These are phyloP conservation scores for Atherix ibis DNA, from an alignment of 2,888 invertebrate species.

Conservation along the genomic window DNA sequence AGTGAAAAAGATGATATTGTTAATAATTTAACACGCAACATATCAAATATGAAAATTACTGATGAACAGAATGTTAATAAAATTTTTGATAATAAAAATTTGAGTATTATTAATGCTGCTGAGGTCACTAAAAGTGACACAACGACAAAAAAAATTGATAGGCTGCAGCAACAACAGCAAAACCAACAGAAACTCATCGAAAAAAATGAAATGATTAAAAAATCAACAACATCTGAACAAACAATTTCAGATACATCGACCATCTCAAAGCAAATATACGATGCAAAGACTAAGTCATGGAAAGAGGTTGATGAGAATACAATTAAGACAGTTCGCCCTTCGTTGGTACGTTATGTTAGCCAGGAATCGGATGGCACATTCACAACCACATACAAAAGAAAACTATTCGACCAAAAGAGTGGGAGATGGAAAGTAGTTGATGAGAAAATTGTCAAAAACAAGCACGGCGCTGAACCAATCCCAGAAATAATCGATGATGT, in stretches of 20 bases:
- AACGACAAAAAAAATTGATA: constrained; percentile 4
- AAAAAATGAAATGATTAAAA: constrained; percentile 3
- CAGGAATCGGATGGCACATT: constrained; percentile 28
- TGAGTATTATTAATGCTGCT: neutral
- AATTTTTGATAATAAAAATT: too few species aligned
- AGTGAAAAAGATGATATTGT: constrained; percentile 11
- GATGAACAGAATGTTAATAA: too few species aligned
- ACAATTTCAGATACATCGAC: constrained; percentile 5
- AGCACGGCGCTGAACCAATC: constrained; percentile 18
- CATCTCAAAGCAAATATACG: constrained; percentile 25
- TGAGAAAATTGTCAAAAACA: constrained; percentile 36
- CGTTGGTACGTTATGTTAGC: constrained; percentile 31
- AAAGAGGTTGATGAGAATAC: constrained; percentile 23
- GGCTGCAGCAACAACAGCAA: constrained; percentile 1
- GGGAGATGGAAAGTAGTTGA: constrained; percentile 35
- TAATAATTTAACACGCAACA: neutral
- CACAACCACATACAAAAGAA: constrained; percentile 31
- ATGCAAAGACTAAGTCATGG: constrained; percentile 31
- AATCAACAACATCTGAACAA: constrained; percentile 3
- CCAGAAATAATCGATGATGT: constrained; percentile 34
- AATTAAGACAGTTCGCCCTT: constrained; percentile 17
- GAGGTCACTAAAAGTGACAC: too few species aligned
- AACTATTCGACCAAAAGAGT: constrained; percentile 29
- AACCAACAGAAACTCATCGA: constrained; percentile 1
- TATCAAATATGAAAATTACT: constrained; percentile 3